These are phyloP conservation scores for Papilio protenor DNA, from an alignment of 2,888 invertebrate species.

Conservation along the genomic window DNA sequence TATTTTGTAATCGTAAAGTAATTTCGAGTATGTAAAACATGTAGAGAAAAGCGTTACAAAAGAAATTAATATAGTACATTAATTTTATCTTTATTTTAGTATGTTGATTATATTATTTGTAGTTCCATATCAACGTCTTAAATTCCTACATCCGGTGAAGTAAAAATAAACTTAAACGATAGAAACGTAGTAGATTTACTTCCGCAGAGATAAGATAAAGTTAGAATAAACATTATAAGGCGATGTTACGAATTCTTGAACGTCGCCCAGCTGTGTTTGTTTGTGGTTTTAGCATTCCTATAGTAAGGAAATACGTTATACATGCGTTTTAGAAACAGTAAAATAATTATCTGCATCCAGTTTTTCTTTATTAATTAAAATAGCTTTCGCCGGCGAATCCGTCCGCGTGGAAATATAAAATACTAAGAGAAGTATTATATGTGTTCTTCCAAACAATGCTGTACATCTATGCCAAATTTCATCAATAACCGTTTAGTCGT, in stretches of 20 bases:
- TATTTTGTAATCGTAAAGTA: too few relatives aligned
- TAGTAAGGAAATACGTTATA: too few relatives aligned
- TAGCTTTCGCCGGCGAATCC: too few relatives aligned
- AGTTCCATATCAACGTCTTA: conserved; percentile 14
- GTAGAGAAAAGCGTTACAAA: neutral
- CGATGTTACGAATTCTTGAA: neutral
- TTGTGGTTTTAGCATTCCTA: neutral
- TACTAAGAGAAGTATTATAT: too few relatives aligned
- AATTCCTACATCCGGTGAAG: conserved; percentile 33
- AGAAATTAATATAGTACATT: neutral
- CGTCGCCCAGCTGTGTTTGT: neutral
- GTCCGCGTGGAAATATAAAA: too few relatives aligned
- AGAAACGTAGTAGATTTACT: conserved; percentile 45
- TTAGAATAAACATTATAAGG: conserved; percentile 26
- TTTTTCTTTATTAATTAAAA: too few relatives aligned
- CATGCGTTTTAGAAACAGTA: too few relatives aligned
- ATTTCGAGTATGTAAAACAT: neutral
- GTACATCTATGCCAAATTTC: too few relatives aligned
- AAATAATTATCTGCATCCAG: too few relatives aligned
- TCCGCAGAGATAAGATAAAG: conserved; percentile 55
- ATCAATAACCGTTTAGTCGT: too few relatives aligned
- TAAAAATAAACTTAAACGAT: conserved; percentile 34
- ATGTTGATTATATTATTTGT: conserved; percentile 5
- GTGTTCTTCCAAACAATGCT: too few relatives aligned
- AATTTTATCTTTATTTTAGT: neutral